Evolutionary conservation across 2,113 vertebrate species (phyloP), one percentile per base, ranked within the genome.

Genomic region (Oncorhynchus masou): DNA sequence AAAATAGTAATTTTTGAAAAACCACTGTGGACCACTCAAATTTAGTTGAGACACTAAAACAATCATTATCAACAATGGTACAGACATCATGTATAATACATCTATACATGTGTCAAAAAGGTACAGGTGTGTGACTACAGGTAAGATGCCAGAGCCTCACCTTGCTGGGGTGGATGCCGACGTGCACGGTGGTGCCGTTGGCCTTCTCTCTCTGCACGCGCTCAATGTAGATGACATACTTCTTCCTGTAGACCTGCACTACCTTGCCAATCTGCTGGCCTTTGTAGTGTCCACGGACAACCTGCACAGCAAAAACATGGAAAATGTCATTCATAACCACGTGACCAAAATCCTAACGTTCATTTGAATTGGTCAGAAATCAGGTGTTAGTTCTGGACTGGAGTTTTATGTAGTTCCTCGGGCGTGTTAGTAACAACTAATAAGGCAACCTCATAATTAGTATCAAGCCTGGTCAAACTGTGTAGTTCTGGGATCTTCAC

Each of bases 141-240:
- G 16, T 19, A 54, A 54, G 3, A 54, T 45, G 39, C 8, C 2
- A 45, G 39, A 12, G 39, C 39, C 51, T 54, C 12, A 96, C 96
- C 96, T 98, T 98, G 94, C 97, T 97, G 29, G 96, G 95, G 82
- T 98, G 96, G 90, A 97, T 96, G 75, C 96, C 96, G 69, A 98
- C 95, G 3, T 96, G 97, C 83, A 98, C 95, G 48, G 96, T 95
- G 22, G 96, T 97, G 84, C 96, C 96, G 0, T 97, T 97, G 7
- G 97, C 96, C 91, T 97, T 97, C 89, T 99, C 96, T 5, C 93
- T 95, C 91, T 98, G 97, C 31, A 97, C 97, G 1, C 95, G 94
- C 82, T 98, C 95, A 5, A 97, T 97, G 91, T 97, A 97, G 92
- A 97, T 96, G 74, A 97, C 96, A 0, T 97, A 96, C 7, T 97